phyloP scores from a whole-genome alignment of 2,113 vertebrate genomes.

The Morphnarchus princeps region DNA sequence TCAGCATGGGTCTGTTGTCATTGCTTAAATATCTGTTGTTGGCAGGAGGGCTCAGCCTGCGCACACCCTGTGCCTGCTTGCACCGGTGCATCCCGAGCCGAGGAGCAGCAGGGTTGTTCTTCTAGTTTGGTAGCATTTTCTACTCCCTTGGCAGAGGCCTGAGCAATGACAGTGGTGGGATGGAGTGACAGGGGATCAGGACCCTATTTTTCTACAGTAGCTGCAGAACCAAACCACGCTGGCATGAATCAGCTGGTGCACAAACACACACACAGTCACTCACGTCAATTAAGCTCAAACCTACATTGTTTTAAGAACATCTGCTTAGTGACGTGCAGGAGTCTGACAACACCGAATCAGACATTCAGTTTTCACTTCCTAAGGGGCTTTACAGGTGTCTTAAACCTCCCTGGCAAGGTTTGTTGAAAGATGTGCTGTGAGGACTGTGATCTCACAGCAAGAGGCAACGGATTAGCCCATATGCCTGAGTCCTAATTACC shows the following conservation, averaged over 20 bases:
- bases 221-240: background rate
- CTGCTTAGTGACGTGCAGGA: background rate
- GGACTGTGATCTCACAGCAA: background rate
- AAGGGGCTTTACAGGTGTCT: background rate
- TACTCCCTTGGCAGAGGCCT: background rate
- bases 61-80: background rate
- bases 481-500: background rate
- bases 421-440: background rate
- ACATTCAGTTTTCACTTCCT: background rate
- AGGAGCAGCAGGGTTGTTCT: background rate
- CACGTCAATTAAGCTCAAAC: background rate
- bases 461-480: background rate
- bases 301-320: background rate
- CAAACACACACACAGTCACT: background rate
- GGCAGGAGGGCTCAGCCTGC: background rate
- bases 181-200: background rate
- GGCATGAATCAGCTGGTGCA: background rate
- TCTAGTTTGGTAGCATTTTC: background rate
- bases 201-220: background rate
- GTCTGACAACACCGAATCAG: background rate
- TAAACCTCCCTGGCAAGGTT: background rate
- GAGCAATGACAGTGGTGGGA: background rate
- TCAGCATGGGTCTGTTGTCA: background rate
- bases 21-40: background rate
- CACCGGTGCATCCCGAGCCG: accelerated